These are phyloP conservation scores for Pseudoatta argentina DNA, from an alignment of 1,140 invertebrate genomes.

Conservation along the genomic window DNA sequence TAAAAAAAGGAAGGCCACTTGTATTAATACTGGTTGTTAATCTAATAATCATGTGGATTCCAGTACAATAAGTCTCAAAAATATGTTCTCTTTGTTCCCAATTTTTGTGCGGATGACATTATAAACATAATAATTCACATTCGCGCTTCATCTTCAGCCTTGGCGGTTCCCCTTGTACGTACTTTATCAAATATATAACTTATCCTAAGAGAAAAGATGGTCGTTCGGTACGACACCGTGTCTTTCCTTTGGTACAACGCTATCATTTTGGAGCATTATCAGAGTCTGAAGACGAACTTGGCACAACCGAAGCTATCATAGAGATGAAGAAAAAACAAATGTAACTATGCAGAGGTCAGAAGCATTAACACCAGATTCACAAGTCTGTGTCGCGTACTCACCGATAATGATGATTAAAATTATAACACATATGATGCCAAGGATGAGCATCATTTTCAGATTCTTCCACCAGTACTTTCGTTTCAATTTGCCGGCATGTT, in stretches of 20 bases:
- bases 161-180: slow-evolving; percentile 29
- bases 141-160: neutral
- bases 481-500: slow-evolving; percentile 98
- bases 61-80: slow-evolving; percentile 76
- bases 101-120: slow-evolving; percentile 9
- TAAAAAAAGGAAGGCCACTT: slow-evolving; percentile 72
- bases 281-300: slow-evolving; percentile 64
- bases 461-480: slow-evolving; percentile 99
- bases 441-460: slow-evolving; percentile 98
- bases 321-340: slow-evolving; percentile 37
- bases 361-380: neutral
- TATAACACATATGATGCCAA: slow-evolving; percentile 93
- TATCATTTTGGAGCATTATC: slow-evolving; percentile 47
- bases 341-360: neutral
- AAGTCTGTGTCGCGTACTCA: slow-evolving; percentile 81
- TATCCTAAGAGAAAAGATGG: slow-evolving; percentile 48
- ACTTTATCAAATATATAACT: slow-evolving; percentile 34
- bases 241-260: slow-evolving; percentile 47
- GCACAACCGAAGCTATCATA: slow-evolving; percentile 69
- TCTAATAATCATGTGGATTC: slow-evolving; percentile 70
- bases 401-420: slow-evolving; percentile 95
- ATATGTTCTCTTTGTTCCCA: slow-evolving; percentile 65
- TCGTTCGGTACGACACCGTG: slow-evolving; percentile 31
- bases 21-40: slow-evolving; percentile 79
- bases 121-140: neutral